phyloP scores from a whole-genome alignment of 2,113 vertebrate species.

The Neomonachus schauinslandi region DNA sequence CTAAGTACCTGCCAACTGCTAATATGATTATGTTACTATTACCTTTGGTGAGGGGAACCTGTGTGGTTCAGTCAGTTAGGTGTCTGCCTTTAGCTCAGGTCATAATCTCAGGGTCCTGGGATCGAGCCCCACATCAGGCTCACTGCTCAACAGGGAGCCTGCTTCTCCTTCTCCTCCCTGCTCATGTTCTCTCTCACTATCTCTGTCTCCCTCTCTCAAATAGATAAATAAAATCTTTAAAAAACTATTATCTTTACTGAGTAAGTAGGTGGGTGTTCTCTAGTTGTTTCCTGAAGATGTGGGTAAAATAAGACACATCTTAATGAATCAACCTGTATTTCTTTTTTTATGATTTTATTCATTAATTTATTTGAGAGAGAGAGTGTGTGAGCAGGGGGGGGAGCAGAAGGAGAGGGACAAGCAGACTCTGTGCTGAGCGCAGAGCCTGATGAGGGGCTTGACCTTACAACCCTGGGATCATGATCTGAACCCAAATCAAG shows the following conservation, averaged over 20 bases:
- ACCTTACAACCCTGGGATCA: too few relatives aligned
- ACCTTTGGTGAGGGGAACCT: neutral
- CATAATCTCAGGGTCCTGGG: neutral
- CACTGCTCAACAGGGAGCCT: neutral
- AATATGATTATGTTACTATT: neutral
- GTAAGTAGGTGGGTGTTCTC: neutral
- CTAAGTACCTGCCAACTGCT: neutral
- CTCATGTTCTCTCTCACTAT: neutral
- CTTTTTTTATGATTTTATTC: too few relatives aligned
- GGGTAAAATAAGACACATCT: neutral
- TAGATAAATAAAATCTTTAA: neutral
- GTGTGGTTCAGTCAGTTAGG: neutral
- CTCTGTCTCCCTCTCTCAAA: neutral
- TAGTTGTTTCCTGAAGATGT: neutral
- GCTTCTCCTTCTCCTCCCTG: neutral
- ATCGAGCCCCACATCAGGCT: fast-evolving
- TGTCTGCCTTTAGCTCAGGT: neutral
- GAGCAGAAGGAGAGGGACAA: too few relatives aligned
- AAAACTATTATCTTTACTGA: neutral
- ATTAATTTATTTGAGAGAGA: too few relatives aligned
- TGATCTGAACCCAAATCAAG: too few relatives aligned
- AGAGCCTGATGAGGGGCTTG: too few relatives aligned
- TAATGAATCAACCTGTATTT: neutral
- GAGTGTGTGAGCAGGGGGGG: too few relatives aligned
- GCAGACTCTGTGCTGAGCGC: too few relatives aligned